These are phyloP conservation scores for Cynoglossus semilaevis DNA, from an alignment of 2,113 vertebrate species.

Conservation along the genomic window DNA sequence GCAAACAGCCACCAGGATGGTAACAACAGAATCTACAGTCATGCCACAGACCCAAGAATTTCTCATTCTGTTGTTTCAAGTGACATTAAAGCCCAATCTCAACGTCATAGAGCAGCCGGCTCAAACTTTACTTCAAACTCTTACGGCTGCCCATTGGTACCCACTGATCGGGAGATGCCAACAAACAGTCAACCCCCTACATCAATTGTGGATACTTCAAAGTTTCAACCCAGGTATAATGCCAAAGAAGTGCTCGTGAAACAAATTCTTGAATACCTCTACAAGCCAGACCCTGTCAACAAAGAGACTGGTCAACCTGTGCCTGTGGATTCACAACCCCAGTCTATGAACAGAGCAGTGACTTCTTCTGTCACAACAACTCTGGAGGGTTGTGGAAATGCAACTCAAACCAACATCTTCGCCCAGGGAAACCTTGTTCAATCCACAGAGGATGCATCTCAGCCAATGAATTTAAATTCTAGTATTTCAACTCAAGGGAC, in stretches of 20 bases:
- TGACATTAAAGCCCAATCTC: not conserved
- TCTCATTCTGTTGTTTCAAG: not conserved
- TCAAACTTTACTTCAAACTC: not conserved
- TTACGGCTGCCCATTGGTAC: not conserved
- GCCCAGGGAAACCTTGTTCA: not conserved
- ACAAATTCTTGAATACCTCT: not conserved
- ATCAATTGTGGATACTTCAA: not conserved
- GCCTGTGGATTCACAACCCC: not conserved
- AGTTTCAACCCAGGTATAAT: not conserved
- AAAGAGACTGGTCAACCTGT: not conserved
- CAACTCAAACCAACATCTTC: not conserved
- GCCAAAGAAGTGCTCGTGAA: not conserved
- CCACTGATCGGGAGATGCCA: not conserved
- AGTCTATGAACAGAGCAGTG: too few relatives aligned
- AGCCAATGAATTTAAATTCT: rapidly evolving
- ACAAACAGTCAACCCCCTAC: not conserved
- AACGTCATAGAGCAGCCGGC: not conserved
- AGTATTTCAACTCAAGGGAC: not conserved
- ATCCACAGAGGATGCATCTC: not conserved
- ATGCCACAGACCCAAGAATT: not conserved
- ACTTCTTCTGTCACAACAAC: not conserved
- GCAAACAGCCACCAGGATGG: not conserved
- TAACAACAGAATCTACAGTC: conserved; percentile 3
- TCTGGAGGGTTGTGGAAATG: not conserved
- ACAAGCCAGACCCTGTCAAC: rapidly evolving